These are phyloP conservation scores for Leptopterna dolabrata DNA, from an alignment of 2,888 invertebrate species.

Conservation along the genomic window DNA sequence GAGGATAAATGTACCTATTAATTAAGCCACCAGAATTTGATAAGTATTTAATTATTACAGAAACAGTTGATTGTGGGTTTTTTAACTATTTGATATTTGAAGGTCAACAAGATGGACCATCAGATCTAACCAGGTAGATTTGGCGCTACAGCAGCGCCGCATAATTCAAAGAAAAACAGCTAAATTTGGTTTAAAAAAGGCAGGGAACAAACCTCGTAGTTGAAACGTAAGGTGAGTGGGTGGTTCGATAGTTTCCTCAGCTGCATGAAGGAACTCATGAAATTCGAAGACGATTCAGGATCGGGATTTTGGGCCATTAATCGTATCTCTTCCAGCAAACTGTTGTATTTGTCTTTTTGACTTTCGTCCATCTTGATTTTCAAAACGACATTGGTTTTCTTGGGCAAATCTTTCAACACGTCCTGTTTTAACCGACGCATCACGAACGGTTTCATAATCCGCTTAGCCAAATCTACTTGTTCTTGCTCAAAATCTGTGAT, in stretches of 20 bases:
- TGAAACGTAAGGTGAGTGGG: conserved; percentile 83
- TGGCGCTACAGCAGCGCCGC: too few species aligned
- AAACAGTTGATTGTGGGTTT: too few species aligned
- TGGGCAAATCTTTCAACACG: conserved; percentile 86
- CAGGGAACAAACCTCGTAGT: conserved; percentile 69
- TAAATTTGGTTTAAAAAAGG: too few species aligned
- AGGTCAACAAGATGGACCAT: too few species aligned
- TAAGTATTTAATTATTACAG: too few species aligned
- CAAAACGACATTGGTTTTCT: conserved; percentile 80
- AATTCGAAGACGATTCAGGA: conserved; percentile 70
- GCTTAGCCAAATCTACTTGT: conserved; percentile 91
- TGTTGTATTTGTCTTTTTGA: conserved; percentile 81
- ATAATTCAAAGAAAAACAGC: too few species aligned
- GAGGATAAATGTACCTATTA: too few species aligned
- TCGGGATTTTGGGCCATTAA: conserved; percentile 54
- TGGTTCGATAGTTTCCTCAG: conserved; percentile 95
- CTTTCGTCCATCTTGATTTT: conserved; percentile 76
- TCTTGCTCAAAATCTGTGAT: conserved; percentile 78
- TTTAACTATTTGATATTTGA: too few species aligned
- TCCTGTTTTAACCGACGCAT: conserved; percentile 88
- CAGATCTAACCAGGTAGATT: too few species aligned
- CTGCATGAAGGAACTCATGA: conserved; percentile 90
- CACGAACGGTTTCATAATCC: conserved; percentile 96
- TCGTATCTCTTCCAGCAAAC: conserved; percentile 77
- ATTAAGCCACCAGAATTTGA: too few species aligned